These are phyloP conservation scores for Diarsia mendica DNA, from an alignment of 2,888 invertebrate genomes.

Conservation along the genomic window DNA sequence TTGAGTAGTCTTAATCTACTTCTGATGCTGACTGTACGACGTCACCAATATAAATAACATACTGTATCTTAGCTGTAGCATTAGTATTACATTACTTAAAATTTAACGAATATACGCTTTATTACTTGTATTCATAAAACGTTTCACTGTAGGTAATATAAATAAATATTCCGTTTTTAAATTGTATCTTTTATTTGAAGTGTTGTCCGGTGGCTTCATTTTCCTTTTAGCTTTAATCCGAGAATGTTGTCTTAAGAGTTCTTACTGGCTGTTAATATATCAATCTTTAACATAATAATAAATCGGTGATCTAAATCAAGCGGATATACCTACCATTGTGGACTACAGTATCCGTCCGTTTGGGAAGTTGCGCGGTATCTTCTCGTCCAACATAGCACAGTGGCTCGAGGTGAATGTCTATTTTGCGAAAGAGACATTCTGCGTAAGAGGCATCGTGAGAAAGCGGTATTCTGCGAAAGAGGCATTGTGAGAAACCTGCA, in stretches of 20 bases:
- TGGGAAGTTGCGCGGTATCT: too few species aligned
- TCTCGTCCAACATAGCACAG: too few species aligned
- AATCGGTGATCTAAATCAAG: neutral
- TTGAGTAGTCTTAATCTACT: too few species aligned
- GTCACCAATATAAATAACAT: neutral
- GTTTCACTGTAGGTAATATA: slow-evolving; percentile 4
- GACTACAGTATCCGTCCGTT: neutral
- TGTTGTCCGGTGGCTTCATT: neutral
- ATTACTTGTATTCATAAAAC: slow-evolving; percentile 25
- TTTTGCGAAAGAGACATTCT: neutral
- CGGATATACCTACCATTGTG: neutral
- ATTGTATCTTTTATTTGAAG: slow-evolving; percentile 5
- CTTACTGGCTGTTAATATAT: neutral
- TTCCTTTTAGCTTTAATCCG: neutral
- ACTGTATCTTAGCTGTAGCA: slow-evolving; percentile 11
- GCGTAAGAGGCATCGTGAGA: too few species aligned
- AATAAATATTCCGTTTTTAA: slow-evolving; percentile 50
- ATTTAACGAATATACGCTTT: slow-evolving; percentile 27
- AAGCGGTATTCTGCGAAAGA: too few species aligned
- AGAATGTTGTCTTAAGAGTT: neutral
- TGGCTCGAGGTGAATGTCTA: too few species aligned
- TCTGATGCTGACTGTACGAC: too few species aligned
- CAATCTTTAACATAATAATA: neutral
- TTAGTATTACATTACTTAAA: slow-evolving; percentile 17
- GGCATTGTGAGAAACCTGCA: too few species aligned